Conservation (phyloP, 2,113 vertebrate genomes). For the Chionodraco myersi region DNA sequence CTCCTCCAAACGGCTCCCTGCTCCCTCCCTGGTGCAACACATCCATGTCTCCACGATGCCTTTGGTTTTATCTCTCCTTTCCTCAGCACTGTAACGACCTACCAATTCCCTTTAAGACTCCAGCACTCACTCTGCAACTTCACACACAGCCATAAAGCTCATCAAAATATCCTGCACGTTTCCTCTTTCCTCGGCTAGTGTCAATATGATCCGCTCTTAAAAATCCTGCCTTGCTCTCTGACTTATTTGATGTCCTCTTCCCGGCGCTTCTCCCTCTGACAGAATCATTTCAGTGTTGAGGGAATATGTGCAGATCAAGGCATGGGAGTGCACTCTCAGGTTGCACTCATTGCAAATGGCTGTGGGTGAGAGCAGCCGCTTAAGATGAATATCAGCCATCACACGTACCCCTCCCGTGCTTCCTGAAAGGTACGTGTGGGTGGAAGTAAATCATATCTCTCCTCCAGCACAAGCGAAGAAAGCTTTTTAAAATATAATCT, state of each 20-base stretch:
- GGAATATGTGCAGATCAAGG: constrained; percentile 15
- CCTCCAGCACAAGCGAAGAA: constrained; percentile 18
- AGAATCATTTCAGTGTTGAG: constrained; percentile 5
- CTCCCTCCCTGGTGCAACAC: constrained; percentile 6
- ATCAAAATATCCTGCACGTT: background rate
- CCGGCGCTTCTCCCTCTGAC: background rate
- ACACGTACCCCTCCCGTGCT: constrained; percentile 17
- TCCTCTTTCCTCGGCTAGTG: background rate
- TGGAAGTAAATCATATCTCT: background rate
- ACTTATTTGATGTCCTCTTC: constrained; percentile 14
- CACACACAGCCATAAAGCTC: constrained; percentile 16
- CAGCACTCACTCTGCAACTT: constrained; percentile 37
- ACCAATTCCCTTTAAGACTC: constrained; percentile 47
- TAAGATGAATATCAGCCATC: constrained; percentile 42
- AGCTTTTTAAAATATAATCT: background rate
- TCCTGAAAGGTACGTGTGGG: constrained; percentile 7
- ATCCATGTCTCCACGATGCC: background rate
- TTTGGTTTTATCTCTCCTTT: constrained; percentile 15
- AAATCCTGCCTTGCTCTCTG: constrained; percentile 14
- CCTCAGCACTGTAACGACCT: constrained; percentile 27
- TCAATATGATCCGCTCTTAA: constrained; percentile 4
- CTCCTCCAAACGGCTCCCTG: constrained; percentile 10
- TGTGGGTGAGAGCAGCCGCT: constrained; percentile 18
- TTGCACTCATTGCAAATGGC: constrained; percentile 23
- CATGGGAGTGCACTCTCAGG: constrained; percentile 18